A percentile compares a stretch with the other conserved stretches of the same genome.
phyloP scores from a whole-genome alignment of 2,888 invertebrate species.

The Apeira syringaria region DNA sequence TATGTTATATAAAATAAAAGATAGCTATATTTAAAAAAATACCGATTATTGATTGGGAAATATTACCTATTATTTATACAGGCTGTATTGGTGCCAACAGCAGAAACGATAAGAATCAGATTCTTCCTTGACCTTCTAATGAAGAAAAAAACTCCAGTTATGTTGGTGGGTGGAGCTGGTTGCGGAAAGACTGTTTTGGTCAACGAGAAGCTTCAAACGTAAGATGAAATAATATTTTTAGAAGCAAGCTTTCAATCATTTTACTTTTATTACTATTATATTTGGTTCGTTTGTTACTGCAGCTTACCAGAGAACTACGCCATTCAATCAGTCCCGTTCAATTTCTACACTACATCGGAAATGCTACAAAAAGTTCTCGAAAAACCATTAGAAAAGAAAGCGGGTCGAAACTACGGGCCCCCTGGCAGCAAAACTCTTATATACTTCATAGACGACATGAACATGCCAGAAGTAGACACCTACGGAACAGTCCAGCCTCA shows the following conservation, averaged over 20 bases:
- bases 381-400: conserved; percentile 98
- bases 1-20: too few relatives aligned
- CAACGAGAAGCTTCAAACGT: conserved; percentile 87
- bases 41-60: neutral
- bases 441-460: conserved; percentile 98
- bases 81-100: conserved; percentile 96
- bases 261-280: neutral
- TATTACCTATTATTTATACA: conserved; percentile 9
- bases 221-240: conserved; percentile 20
- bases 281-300: neutral
- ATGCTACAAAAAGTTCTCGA: conserved; percentile 97
- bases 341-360: conserved; percentile 97
- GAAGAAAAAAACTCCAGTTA: conserved; percentile 94
- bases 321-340: conserved; percentile 96
- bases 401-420: conserved; percentile 97
- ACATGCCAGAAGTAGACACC: conserved; percentile 96
- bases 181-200: conserved; percentile 96
- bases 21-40: too few relatives aligned
- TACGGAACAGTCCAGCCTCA: conserved; percentile 99
- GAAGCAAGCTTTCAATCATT: too few relatives aligned
- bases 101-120: conserved; percentile 95
- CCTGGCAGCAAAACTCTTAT: conserved; percentile 96
- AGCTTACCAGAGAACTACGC: conserved; percentile 92
- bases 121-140: conserved; percentile 95
- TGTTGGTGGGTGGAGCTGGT: conserved; percentile 97